Evolutionary conservation across 2,113 vertebrate genomes (phyloP), one percentile per base, ranked within the genome.

Genomic region (Caracal caracal): DNA sequence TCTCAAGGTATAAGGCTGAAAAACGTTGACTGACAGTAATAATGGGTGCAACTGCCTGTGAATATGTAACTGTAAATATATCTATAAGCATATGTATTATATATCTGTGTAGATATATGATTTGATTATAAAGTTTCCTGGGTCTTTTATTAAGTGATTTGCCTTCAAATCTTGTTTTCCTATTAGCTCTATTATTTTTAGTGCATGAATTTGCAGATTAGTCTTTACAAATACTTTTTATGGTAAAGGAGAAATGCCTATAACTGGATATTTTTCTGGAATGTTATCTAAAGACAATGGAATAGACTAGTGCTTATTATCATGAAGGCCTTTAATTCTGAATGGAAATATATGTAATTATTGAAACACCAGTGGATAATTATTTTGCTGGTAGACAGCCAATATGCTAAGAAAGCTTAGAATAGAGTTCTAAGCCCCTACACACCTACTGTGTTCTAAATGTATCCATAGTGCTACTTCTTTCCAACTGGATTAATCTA

Each of bases 331-430:
- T 94, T 17, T 63, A 76, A 75, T 66, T 93, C 16, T 75, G 17
- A 95, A 59, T 84, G 33, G 3, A n/a, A 82, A 59, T 92, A 47
- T 76, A 68, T 80, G 6, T 51, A 96, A 56, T 89, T 92, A 24
- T 26, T 93, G 61, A 61, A 84, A 75, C 59, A 51, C 3, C 12
- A 63, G 11, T 59, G 33, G 76, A 12, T 9, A n/a, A 70, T 81
- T 17, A 83, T 90, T 94, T 93, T 84, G 11, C 10, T 88, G 2
- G 40, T 65, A 82, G 10, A 70, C 26, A 49, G 35, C 35, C 22
- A 78, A 19, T n/a, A 53, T 68, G 10, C 17, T 28, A 94, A 86
- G 78, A 82, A 19, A 73, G 37, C 49, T 87, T 94, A 88, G 28
- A 28, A 63, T 75, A 35, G 70, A 17, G 1, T 6, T 83, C 0